Evolutionary conservation across 1,140 invertebrate genomes (phyloP), one percentile per base, ranked within the genome.

Genomic region (Plutomurus gul): DNA sequence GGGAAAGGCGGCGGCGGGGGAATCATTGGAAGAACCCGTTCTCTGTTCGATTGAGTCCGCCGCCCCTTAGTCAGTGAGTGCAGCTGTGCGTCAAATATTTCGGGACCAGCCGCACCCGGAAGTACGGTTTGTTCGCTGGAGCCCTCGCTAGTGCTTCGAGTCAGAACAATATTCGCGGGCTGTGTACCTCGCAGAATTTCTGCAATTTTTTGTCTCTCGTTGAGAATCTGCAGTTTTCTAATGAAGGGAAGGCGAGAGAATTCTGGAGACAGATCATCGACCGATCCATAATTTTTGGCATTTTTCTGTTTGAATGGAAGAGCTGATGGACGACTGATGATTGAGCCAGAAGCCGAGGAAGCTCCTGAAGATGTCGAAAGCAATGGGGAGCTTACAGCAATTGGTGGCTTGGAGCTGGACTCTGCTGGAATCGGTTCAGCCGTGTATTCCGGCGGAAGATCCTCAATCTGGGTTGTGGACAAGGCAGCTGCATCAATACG

Each of bases 211-310:
- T 95, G 94, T 16, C 93, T 88, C 86, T 95, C 94, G 85, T 95
- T 95, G 16, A 95, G 87, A 75, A 95, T 95, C 87, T 95, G 95
- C 43, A 95, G 85, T 82, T 94, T 94, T 87, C 95, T 95, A 1
- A 95, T 93, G 84, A 95, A 95, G 0, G 94, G 93, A 60, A 95
- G 85, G n/a, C 93, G 92, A 33, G 92, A 92, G 82, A 95, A 95
- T 85, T 95, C 94, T 0, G 94, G 94, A n/a, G 93, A 94, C 13
- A 95, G 86, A 85, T 95, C 94, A 84, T 95, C 93, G 4, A 95
- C 92, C 10, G 93, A 94, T 60, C 89, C 89, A 85, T 94, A 94
- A 85, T 89, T 82, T 73, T 82, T 82, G 46, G 51, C 33, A 75
- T 75, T 65, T 71, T 75, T 80, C 56, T 80, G 65, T 49, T 81